A percentile compares a stretch with the other conserved stretches of the same genome.
These are phyloP conservation scores for Rhaphigaster nebulosa DNA, from an alignment of 2,888 invertebrate genomes.

Conservation along the genomic window DNA sequence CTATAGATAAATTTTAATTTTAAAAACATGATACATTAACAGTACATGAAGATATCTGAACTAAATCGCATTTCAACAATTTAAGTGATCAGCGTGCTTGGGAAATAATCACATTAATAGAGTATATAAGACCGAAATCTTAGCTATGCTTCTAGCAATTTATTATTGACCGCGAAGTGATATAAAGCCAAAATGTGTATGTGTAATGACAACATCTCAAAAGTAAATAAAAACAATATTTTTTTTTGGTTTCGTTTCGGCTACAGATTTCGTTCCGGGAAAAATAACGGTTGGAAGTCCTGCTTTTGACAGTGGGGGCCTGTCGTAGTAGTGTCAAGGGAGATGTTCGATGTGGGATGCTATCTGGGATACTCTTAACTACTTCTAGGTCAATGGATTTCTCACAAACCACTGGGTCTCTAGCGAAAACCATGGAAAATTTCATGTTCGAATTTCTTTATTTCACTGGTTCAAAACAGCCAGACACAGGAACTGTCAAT, in stretches of 20 bases:
- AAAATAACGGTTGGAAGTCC: neutral
- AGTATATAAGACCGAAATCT: neutral
- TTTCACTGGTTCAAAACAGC: neutral
- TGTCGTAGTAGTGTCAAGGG: neutral
- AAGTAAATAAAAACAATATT: neutral
- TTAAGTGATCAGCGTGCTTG: too few relatives aligned
- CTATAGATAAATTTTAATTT: too few relatives aligned
- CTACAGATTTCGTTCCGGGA: conserved; percentile 15
- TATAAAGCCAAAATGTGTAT: neutral
- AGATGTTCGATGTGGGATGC: neutral
- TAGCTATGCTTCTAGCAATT: neutral
- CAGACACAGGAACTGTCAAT: neutral
- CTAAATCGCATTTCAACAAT: too few relatives aligned
- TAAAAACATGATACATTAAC: too few relatives aligned
- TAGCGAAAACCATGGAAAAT: neutral
- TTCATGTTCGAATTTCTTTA: neutral
- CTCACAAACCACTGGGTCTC: neutral
- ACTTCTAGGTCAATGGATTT: neutral
- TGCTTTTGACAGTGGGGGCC: neutral
- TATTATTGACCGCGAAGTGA: neutral
- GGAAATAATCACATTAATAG: too few relatives aligned
- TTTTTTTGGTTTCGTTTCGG: neutral
- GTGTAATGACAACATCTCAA: neutral
- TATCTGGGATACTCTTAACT: neutral
- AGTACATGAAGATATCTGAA: too few relatives aligned